phyloP scores from a whole-genome alignment of 2,888 invertebrate species.

The Apodemia mormo region DNA sequence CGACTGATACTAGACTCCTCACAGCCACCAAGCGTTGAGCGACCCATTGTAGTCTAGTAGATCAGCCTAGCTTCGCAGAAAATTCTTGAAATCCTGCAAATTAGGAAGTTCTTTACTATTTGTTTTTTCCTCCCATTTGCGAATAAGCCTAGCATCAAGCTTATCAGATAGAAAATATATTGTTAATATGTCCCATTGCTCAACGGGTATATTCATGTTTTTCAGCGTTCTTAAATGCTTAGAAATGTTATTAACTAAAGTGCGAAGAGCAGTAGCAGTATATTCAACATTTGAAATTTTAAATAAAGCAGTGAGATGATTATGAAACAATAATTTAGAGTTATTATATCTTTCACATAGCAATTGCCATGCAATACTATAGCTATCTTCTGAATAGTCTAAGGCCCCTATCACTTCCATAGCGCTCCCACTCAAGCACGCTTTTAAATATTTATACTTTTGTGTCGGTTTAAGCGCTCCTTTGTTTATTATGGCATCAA shows the following conservation, averaged over 20 bases:
- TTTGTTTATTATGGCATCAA: constrained; percentile 13
- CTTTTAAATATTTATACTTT: constrained; percentile 10
- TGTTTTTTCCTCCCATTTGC: neutral
- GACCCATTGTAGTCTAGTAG: neutral
- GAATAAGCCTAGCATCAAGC: neutral
- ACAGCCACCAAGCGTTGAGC: neutral
- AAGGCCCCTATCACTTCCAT: constrained; percentile 7
- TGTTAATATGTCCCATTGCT: neutral
- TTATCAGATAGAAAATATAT: neutral
- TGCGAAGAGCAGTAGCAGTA: constrained; percentile 6
- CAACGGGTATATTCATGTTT: neutral
- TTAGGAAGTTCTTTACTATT: neutral
- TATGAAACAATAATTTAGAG: neutral
- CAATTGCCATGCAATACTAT: neutral
- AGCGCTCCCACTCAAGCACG: constrained; percentile 7
- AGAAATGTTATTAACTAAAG: constrained; percentile 12
- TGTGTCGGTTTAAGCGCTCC: constrained; percentile 1
- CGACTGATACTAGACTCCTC: neutral
- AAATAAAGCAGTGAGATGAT: constrained; percentile 16
- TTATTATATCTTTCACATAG: constrained; percentile 3
- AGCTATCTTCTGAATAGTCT: constrained; percentile 16
- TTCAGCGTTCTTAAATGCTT: constrained; percentile 2
- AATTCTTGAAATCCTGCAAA: neutral
- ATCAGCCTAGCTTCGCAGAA: neutral
- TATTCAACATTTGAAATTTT: neutral